A percentile compares a stretch with the other conserved stretches of the same genome.
Evolutionary conservation across 2,797 vertebrate species (phyloP).

Genomic region (Clarias fuscus): DNA sequence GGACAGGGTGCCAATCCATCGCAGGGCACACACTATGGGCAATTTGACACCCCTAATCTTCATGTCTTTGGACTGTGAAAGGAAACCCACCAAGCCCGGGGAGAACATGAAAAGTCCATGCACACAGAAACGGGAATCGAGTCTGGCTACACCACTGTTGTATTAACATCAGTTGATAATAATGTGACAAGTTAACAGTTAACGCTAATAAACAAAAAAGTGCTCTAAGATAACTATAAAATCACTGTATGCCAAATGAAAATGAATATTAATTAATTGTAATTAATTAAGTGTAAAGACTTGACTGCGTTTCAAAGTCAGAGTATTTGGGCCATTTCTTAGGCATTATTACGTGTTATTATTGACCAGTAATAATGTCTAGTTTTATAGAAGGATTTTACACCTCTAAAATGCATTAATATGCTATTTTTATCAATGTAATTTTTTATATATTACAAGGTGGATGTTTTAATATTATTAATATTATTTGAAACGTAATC

Average conservation of each 20-base stretch:
- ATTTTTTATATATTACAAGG: not conserved
- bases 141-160: too few relatives aligned
- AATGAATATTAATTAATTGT: not conserved
- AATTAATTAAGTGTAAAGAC: not conserved
- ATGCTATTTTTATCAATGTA: not conserved
- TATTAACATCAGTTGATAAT: not conserved
- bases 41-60: too few relatives aligned
- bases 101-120: too few relatives aligned
- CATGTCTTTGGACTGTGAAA: too few relatives aligned
- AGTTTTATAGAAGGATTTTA: not conserved
- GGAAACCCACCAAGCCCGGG: too few relatives aligned
- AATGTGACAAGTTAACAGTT: not conserved
- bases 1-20: too few relatives aligned
- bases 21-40: too few relatives aligned
- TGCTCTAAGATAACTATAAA: not conserved
- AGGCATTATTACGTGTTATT: not conserved
- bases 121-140: too few relatives aligned
- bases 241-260: too few relatives aligned
- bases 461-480: not conserved
- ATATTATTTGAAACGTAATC: not conserved
- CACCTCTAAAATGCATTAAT: not conserved
- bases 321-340: not conserved
- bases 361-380: not conserved
- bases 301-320: not conserved
- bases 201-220: not conserved